Evolutionary conservation across 1,140 invertebrate species (phyloP).

Genomic region (Drosophila truncata): DNA sequence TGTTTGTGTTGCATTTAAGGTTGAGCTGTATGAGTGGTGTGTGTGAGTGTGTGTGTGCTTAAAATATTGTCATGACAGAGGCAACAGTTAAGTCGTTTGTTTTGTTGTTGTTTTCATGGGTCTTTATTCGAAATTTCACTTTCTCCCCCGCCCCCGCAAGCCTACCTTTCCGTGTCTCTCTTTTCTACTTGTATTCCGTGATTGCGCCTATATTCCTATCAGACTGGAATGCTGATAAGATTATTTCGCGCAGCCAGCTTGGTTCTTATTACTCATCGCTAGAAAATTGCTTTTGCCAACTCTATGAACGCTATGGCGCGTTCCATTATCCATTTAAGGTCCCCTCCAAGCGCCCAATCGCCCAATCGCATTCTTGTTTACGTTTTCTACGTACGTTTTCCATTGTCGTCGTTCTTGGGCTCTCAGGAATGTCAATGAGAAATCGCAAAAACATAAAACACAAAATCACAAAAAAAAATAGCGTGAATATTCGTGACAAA

Average conservation of each 20-base stretch:
- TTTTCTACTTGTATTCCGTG: neutral
- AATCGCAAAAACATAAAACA: slow-evolving; percentile 40
- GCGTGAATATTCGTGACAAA: slow-evolving; percentile 52
- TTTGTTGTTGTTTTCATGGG: slow-evolving; percentile 43
- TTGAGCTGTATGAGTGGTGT: neutral
- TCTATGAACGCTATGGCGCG: neutral
- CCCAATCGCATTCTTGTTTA: slow-evolving; percentile 54
- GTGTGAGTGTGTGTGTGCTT: slow-evolving; percentile 38
- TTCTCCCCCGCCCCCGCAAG: slow-evolving; percentile 41
- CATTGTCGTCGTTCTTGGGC: slow-evolving; percentile 49
- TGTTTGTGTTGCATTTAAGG: slow-evolving; percentile 21
- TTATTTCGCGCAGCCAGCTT: slow-evolving; percentile 12
- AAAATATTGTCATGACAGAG: slow-evolving; percentile 48
- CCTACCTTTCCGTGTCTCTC: neutral
- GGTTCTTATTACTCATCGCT: slow-evolving; percentile 39
- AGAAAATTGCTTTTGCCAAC: slow-evolving; percentile 22
- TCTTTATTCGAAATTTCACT: slow-evolving; percentile 71
- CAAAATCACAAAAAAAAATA: slow-evolving; percentile 12
- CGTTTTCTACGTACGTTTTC: slow-evolving; percentile 39
- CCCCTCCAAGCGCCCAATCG: slow-evolving; percentile 9
- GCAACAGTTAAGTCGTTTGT: slow-evolving; percentile 42
- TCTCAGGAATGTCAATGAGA: slow-evolving; percentile 61
- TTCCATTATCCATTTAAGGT: slow-evolving; percentile 22
- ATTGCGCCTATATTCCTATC: slow-evolving; percentile 30
- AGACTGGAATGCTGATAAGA: slow-evolving; percentile 41